A percentile compares a stretch with the other conserved stretches of the same genome.
Conservation (phyloP, 2,888 invertebrate species). For the Dicroscelio sp. region DNA sequence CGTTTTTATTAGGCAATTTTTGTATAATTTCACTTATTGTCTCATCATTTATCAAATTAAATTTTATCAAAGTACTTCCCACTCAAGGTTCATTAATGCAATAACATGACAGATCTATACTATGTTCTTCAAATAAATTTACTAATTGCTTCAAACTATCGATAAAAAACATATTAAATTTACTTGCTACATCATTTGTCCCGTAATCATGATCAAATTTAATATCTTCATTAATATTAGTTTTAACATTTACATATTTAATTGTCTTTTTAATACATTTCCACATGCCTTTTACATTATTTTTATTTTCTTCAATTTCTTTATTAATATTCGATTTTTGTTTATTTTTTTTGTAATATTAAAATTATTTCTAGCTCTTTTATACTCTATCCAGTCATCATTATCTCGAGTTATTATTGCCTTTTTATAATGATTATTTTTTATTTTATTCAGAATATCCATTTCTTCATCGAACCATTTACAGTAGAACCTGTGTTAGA, state of each 20-base stretch:
- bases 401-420: neutral
- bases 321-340: neutral
- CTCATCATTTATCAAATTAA: neutral
- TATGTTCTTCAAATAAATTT: neutral
- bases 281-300: slow-evolving; percentile 15
- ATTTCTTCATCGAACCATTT: slow-evolving; percentile 27
- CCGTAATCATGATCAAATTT: neutral
- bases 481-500: too few species aligned
- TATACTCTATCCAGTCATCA: neutral
- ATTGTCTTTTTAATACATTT: slow-evolving; percentile 15
- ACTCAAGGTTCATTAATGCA: neutral
- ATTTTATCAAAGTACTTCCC: neutral
- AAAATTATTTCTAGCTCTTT: slow-evolving; percentile 18
- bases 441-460: neutral
- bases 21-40: neutral
- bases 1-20: slow-evolving; percentile 19
- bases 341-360: neutral
- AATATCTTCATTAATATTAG: neutral
- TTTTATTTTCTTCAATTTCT: slow-evolving; percentile 12
- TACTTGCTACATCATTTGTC: neutral
- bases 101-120: neutral
- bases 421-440: slow-evolving; percentile 9
- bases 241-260: neutral
- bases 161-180: slow-evolving; percentile 25
- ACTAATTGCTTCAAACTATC: slow-evolving; percentile 9